Evolutionary conservation across 2,888 invertebrate genomes (phyloP), one percentile per base, ranked within the genome.

Genomic region (Athripsodes cinereus): DNA sequence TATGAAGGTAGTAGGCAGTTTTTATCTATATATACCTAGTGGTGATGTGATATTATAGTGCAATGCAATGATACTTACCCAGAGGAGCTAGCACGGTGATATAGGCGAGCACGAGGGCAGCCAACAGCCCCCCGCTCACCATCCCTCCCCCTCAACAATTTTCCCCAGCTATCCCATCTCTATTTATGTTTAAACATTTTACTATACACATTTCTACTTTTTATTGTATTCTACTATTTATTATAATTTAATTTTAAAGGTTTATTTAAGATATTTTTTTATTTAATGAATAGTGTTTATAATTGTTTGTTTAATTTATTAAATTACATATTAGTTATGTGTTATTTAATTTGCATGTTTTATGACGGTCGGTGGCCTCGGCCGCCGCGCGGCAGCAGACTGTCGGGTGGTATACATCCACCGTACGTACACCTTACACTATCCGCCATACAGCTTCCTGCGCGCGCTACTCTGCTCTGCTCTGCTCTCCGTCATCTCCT

Each of bases 111-210:
- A 65, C 75, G 72, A 77, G 75, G 75, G 76, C 74, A 70, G 75
- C 76, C 74, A 78, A 76, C 74, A 76, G 74, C 72, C 76, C 77
- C 75, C 61, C 61, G 55, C 61, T 55, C 59, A 76, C 75, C 75
- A 74, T 71, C 70, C 72, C 73, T 75, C 74, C 73, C 78, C 76
- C 75, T 77, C 76, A 76, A 77, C 61, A 59, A 47, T 53, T 55
- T 48, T 22, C 55, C 53, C 54, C 59, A 55, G 57, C 55, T 61
- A 61, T 54, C 61, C 56, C 63, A 59, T 61, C 58, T 55, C 59
- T 57, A 59, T 44, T 57, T 59, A 59, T 51, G 44, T 53, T 61
- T 61, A 61, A 50, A 52, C 57, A 55, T 22, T 58, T 61, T 57
- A 53, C 57, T 60, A 44, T 48, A 47, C 57, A 63, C 63, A 63